These are phyloP conservation scores for Prolemur simus DNA, from an alignment of 2,113 vertebrate genomes.

Conservation along the genomic window DNA sequence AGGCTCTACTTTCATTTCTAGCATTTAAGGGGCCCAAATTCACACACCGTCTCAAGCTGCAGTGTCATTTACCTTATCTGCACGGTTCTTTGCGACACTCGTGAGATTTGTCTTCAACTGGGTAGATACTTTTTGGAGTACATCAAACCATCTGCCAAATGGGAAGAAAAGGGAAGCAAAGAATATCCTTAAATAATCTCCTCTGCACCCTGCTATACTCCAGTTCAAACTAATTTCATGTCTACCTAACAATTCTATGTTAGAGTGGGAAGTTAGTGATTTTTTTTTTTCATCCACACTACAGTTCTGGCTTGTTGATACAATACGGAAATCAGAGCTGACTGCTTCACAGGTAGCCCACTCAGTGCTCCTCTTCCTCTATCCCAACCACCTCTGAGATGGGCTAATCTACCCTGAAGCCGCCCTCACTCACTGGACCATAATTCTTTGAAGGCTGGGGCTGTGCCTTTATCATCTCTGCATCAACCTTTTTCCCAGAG, in stretches of 20 bases:
- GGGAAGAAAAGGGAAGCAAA: neutral
- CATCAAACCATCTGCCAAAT: constrained; percentile 95
- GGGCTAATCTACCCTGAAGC: accelerated
- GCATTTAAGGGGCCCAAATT: accelerated
- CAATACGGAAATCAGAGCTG: accelerated
- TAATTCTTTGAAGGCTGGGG: neutral
- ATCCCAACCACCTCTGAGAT: too few relatives aligned
- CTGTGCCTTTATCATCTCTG: neutral
- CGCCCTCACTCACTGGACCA: neutral
- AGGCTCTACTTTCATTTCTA: neutral
- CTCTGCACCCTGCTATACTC: neutral
- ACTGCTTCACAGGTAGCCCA: neutral
- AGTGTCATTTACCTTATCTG: constrained; percentile 92
- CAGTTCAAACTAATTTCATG: neutral
- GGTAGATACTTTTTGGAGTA: constrained; percentile 95
- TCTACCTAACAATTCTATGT: too few relatives aligned
- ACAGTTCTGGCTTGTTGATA: accelerated
- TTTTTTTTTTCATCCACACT: too few relatives aligned
- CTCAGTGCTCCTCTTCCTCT: neutral
- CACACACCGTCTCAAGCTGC: neutral
- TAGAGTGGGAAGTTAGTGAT: too few relatives aligned
- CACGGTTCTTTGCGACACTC: constrained; percentile 91
- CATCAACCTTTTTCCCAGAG: neutral
- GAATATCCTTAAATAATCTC: neutral
- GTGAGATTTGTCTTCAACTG: constrained; percentile 93